Evolutionary conservation across 1,140 invertebrate genomes (phyloP).

Genomic region (Limonius californicus): DNA sequence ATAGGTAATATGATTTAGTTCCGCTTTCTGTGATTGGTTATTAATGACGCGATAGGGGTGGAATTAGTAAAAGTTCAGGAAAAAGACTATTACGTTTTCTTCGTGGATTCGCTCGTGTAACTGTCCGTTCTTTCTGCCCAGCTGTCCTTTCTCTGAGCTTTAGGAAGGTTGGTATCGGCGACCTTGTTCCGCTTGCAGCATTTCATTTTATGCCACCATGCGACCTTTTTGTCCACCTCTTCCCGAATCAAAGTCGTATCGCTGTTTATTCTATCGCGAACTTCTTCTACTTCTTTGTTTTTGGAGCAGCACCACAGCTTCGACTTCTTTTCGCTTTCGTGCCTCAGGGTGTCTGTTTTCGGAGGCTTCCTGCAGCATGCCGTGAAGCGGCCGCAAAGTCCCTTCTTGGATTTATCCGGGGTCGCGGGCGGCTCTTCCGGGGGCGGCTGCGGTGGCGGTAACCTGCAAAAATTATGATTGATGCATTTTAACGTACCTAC

Average conservation of each 20-base stretch:
- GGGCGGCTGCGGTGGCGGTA: conserved; percentile 34
- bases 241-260: conserved; percentile 6
- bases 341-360: conserved; percentile 11
- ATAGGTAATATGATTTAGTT: no score
- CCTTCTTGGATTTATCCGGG: conserved; percentile 21
- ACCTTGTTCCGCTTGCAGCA: conserved; percentile 42
- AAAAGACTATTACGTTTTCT: no score
- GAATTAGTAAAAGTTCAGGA: no score
- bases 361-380: conserved; percentile 20
- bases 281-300: conserved; percentile 4
- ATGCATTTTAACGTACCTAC: no score
- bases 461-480: conserved; percentile 30
- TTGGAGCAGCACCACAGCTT: conserved; percentile 1
- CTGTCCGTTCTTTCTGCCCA: conserved; percentile 45
- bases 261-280: conserved; percentile 33
- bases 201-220: conserved; percentile 32
- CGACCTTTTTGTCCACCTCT: conserved; percentile 9
- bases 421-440: conserved; percentile 21
- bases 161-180: conserved; percentile 27
- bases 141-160: conserved; percentile 31
- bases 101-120: no score
- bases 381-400: conserved; percentile 35
- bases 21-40: no score
- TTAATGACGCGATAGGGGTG: no score
- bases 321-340: conserved; percentile 15